Percentiles rank a stretch among this genome's conserved stretches.
These are phyloP conservation scores for Echinops telfairi DNA, from an alignment of 2,113 vertebrate genomes.

Conservation along the genomic window DNA sequence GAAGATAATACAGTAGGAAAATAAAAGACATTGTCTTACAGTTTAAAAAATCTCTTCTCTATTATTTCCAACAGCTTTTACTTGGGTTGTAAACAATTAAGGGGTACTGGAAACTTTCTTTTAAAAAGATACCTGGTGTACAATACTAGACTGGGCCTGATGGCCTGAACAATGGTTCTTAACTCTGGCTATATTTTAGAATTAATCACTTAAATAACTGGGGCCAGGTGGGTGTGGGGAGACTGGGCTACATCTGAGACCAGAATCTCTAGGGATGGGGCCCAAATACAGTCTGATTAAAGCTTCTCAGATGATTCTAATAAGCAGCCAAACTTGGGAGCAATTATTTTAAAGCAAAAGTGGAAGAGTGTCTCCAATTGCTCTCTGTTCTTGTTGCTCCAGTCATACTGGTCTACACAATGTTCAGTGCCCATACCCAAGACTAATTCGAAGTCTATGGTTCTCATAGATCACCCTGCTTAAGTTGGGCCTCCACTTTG, in stretches of 20 bases:
- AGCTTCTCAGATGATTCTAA: slow-evolving; percentile 27
- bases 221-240: neutral
- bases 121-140: neutral
- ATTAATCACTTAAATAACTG: neutral
- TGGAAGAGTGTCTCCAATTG: neutral
- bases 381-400: neutral
- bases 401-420: neutral
- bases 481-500: neutral
- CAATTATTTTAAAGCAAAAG: slow-evolving; percentile 17
- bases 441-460: neutral
- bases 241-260: neutral
- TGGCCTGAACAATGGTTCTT: neutral
- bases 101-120: neutral
- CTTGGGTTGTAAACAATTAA: neutral
- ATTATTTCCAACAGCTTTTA: neutral
- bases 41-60: neutral
- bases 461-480: neutral
- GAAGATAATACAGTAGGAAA: neutral
- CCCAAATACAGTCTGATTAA: neutral
- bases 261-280: neutral
- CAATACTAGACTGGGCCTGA: neutral
- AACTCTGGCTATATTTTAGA: neutral
- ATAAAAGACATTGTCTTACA: neutral
- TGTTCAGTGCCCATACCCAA: neutral
- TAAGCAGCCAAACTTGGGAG: neutral